Conservation (phyloP, 2,888 invertebrate species). For the Aspidiotus destructor region DNA sequence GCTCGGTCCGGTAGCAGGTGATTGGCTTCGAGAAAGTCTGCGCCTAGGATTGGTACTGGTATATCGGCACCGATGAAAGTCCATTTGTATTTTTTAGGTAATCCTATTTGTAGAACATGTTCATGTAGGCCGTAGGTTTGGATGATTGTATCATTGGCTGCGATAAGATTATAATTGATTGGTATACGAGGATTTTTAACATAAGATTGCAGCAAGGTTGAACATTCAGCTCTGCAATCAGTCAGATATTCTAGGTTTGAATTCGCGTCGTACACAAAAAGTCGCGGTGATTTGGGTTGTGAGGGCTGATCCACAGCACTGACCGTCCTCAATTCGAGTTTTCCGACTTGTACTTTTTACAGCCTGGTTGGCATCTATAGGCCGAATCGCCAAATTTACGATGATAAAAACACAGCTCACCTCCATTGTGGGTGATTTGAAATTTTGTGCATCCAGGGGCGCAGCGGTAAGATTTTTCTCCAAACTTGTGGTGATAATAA, state of each 20-base stretch:
- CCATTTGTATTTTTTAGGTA: neutral
- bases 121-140: neutral
- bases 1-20: neutral
- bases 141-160: neutral
- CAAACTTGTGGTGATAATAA: neutral
- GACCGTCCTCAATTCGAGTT: no score
- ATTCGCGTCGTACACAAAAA: neutral
- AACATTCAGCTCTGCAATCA: neutral
- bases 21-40: no score
- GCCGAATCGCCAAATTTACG: no score
- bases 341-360: no score
- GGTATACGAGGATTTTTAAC: neutral
- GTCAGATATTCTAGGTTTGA: neutral
- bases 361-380: no score
- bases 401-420: no score
- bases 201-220: neutral
- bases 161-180: neutral
- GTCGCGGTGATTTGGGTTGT: no score
- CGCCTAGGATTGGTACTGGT: neutral
- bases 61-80: neutral
- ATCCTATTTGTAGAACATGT: neutral
- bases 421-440: no score
- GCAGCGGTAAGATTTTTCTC: neutral
- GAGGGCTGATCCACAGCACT: no score
- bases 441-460: neutral